Percentiles rank a stretch among this genome's conserved stretches.
phyloP scores from a whole-genome alignment of 2,888 invertebrate genomes.

The Willowsia nigromaculata region DNA sequence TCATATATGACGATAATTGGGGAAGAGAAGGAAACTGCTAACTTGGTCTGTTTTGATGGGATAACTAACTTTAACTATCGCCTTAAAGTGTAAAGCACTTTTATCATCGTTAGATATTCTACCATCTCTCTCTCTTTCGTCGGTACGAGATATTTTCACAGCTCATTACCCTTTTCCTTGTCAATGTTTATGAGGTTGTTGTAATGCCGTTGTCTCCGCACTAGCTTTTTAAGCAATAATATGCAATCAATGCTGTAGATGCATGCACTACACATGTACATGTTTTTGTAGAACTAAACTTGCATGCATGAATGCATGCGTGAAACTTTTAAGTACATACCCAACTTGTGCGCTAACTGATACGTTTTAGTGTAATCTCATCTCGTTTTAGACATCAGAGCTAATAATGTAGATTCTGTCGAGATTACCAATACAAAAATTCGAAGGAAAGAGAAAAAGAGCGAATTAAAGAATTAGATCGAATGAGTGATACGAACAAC shows the following conservation, averaged over 20 bases:
- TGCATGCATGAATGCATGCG: too few species aligned
- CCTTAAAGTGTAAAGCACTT: neutral
- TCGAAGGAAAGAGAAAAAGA: neutral
- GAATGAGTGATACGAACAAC: neutral
- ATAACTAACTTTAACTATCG: too few species aligned
- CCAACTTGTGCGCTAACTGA: too few species aligned
- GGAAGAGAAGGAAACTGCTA: neutral
- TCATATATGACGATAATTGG: neutral
- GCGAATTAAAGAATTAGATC: neutral
- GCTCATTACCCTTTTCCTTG: constrained; percentile 52
- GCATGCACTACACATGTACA: too few species aligned
- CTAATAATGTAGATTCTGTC: neutral
- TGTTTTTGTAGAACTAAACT: neutral
- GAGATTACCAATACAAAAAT: neutral
- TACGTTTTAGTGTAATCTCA: neutral
- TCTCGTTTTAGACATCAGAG: neutral
- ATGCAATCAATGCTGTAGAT: neutral
- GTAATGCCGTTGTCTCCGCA: neutral
- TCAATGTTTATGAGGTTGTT: constrained; percentile 18
- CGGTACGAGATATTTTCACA: constrained; percentile 5
- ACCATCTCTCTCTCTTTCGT: neutral
- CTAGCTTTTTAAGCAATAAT: neutral
- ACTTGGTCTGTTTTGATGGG: neutral
- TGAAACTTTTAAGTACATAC: too few species aligned
- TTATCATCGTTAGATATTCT: neutral